These are phyloP conservation scores for Drosophila ironensis DNA, from an alignment of 1,140 invertebrate species.

Conservation along the genomic window DNA sequence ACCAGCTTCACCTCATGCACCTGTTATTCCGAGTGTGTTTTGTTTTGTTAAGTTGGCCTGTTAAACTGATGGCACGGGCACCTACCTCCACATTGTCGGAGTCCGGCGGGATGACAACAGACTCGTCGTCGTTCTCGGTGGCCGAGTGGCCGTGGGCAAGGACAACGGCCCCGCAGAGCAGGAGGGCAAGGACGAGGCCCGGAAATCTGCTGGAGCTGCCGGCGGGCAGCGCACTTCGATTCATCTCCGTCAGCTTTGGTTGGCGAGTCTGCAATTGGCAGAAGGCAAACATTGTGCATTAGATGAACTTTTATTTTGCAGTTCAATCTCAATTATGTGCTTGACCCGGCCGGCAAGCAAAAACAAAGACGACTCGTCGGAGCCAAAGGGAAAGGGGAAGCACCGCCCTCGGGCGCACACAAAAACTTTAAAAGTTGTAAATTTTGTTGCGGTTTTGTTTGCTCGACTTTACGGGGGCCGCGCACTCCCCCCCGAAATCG, in stretches of 20 bases:
- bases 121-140: constrained; percentile 43
- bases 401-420: not conserved
- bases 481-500: not conserved
- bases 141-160: constrained; percentile 23
- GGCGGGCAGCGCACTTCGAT: constrained; percentile 31
- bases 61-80: no score
- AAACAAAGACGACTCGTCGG: not conserved
- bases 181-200: constrained; percentile 25
- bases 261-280: constrained; percentile 45
- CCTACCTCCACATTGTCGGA: constrained; percentile 73
- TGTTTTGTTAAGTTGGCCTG: no score
- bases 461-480: constrained; percentile 44
- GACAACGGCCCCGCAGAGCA: constrained; percentile 25
- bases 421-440: constrained; percentile 65
- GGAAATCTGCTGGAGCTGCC: constrained; percentile 30
- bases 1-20: constrained; percentile 63
- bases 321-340: constrained; percentile 68
- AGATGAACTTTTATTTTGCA: constrained; percentile 54
- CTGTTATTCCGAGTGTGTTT: no score
- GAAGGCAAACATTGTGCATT: constrained; percentile 42
- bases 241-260: constrained; percentile 54
- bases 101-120: constrained; percentile 45
- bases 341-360: constrained; percentile 9
- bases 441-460: constrained; percentile 71
- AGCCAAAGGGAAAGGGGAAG: constrained; percentile 2